A percentile compares a stretch with the other conserved stretches of the same genome.
phyloP scores from a whole-genome alignment of 2,113 vertebrate genomes.

The Hyperopisus bebe region DNA sequence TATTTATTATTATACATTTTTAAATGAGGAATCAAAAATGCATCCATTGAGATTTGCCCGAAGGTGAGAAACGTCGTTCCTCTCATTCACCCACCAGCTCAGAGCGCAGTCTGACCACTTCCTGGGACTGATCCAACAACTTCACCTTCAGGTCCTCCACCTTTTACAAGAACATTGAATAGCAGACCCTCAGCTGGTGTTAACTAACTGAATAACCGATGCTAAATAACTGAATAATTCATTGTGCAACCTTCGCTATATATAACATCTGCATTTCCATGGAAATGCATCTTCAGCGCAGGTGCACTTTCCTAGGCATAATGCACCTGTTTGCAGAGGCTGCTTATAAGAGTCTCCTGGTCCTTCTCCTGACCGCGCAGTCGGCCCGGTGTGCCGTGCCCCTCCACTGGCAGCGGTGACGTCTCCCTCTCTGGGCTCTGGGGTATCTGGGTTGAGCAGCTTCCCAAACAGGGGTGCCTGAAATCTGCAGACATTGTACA shows the following conservation, averaged over 20 bases:
- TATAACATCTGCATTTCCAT: neutral
- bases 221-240: neutral
- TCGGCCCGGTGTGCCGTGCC: constrained; percentile 50
- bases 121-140: constrained; percentile 73
- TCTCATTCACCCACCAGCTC: constrained; percentile 67
- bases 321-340: constrained; percentile 74
- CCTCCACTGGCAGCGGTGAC: constrained; percentile 54
- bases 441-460: constrained; percentile 37
- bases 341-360: constrained; percentile 54
- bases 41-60: neutral
- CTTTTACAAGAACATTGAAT: constrained; percentile 43
- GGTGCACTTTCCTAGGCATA: neutral
- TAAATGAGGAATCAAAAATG: neutral
- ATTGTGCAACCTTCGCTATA: neutral
- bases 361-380: constrained; percentile 56
- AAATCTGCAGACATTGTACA: constrained; percentile 24
- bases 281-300: neutral
- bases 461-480: constrained; percentile 34
- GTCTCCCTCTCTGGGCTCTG: constrained; percentile 64
- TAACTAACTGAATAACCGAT: neutral
- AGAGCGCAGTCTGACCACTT: constrained; percentile 75
- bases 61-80: neutral
- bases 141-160: constrained; percentile 78
- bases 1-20: neutral
- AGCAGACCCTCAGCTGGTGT: neutral